Percentiles rank a stretch among this genome's conserved stretches.
Evolutionary conservation across 2,797 vertebrate genomes (phyloP).

Genomic region (Sebastes cheni): DNA sequence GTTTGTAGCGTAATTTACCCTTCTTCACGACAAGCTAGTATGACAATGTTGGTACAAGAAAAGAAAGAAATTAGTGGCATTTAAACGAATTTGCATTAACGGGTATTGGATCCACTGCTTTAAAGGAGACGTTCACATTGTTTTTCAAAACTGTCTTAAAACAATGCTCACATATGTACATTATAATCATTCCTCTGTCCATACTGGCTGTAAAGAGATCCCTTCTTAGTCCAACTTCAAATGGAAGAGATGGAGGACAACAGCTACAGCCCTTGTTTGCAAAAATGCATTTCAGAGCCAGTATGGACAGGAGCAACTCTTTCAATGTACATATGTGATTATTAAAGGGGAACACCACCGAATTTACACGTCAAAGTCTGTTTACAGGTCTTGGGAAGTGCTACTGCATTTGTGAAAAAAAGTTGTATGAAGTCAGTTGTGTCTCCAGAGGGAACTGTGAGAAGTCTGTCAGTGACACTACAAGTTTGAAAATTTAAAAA

Average conservation of each 20-base stretch:
- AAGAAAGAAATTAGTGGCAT: too few relatives aligned
- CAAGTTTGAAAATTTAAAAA: too few relatives aligned
- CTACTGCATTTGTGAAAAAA: background rate
- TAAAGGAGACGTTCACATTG: too few relatives aligned
- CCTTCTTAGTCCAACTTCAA: background rate
- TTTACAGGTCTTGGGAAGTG: too few relatives aligned
- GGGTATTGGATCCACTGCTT: too few relatives aligned
- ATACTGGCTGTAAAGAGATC: background rate
- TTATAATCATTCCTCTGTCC: background rate
- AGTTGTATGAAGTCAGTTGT: background rate
- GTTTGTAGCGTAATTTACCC: too few relatives aligned
- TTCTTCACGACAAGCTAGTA: too few relatives aligned
- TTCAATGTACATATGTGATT: background rate
- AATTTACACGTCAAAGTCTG: background rate
- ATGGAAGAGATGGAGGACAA: background rate
- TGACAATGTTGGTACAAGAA: too few relatives aligned
- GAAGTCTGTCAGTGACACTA: too few relatives aligned
- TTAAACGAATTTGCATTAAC: too few relatives aligned
- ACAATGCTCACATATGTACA: background rate
- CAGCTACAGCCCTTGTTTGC: background rate
- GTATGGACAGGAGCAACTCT: background rate
- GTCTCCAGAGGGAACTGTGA: background rate
- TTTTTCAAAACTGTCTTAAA: background rate
- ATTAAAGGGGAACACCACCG: too few relatives aligned
- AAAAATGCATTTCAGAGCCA: background rate